Evolutionary conservation across 2,113 vertebrate species (phyloP).

Genomic region (Peromyscus leucopus): DNA sequence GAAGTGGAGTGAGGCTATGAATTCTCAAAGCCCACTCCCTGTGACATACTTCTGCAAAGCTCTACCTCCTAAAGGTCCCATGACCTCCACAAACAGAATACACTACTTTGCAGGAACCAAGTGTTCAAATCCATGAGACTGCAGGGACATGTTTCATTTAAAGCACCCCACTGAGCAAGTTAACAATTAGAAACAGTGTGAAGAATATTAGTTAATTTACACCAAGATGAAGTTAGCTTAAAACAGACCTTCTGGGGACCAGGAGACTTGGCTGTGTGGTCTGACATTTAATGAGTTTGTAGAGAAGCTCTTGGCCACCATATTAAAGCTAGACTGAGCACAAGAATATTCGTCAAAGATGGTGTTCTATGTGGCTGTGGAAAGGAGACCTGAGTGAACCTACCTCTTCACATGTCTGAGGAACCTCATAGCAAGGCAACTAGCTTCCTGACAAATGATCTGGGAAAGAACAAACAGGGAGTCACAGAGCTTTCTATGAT

Average conservation of each 20-base stretch:
- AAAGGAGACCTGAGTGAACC: neutral
- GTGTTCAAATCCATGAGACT: neutral
- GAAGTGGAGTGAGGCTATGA: neutral
- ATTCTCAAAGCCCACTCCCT: neutral
- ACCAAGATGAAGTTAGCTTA: neutral
- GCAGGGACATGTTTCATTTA: neutral
- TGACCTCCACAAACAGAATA: neutral
- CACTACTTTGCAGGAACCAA: neutral
- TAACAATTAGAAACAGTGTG: neutral
- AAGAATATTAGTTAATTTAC: neutral
- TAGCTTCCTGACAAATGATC: neutral
- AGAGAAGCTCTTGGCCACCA: neutral
- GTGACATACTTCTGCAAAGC: neutral
- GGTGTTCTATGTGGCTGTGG: neutral
- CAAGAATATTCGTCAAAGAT: neutral
- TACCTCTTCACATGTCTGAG: neutral
- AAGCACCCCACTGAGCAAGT: neutral
- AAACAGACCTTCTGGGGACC: neutral
- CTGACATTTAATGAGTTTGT: neutral
- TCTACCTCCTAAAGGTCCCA: neutral
- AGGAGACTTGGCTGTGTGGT: neutral
- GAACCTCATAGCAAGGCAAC: no score
- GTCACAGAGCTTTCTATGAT: neutral
- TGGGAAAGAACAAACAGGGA: neutral
- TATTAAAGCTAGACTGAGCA: neutral